Evolutionary conservation across 1,140 invertebrate genomes (phyloP), one percentile per base, ranked within the genome.

Genomic region (Telenomus remus): DNA sequence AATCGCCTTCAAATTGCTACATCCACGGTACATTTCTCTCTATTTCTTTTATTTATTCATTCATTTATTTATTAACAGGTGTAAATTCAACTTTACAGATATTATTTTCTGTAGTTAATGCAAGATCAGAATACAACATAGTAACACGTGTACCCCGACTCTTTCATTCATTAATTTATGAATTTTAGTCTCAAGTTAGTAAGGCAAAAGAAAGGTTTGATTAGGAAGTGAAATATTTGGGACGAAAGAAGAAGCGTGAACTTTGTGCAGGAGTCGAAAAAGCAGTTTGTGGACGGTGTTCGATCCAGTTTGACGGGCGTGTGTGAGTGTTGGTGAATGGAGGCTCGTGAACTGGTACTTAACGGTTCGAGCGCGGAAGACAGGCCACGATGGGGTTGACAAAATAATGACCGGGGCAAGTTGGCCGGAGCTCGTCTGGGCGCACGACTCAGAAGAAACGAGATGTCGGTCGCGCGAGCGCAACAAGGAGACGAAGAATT

Each of bases 361-460:
- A 75, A 75, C 57, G 57, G 72, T 68, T 49, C 71, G 37, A 43
- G 43, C 44, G 55, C 71, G 61, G 55, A 63, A 56, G 59, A 53
- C 65, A 13, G 35, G 27, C 7, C 43, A 43, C 44, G 59, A 69
- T 43, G 59, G 64, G 73, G 60, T 76, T 76, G 65, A 70, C 73
- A 70, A 76, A 76, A 70, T 70, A 76, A 70, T 64, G 66, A 76
- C 63, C 60, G 73, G 60, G 57, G 65, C 53, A 54, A 57, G 13
- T 56, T 12, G 39, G 11, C 34, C 48, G 11, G 19, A 43, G 63
- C 34, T 39, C 35, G 47, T 37, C 44, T 10, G 10, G 44, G 11
- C 37, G 0, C 33, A 34, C 50, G 50, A 39, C 37, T 10, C 3
- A 2, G n/a, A 10, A 39, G 16, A 11, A 59, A 4, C 33, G 35